Evolutionary conservation across 2,888 invertebrate genomes (phyloP), one percentile per base, ranked within the genome.

Genomic region (Marronus borbonicus): DNA sequence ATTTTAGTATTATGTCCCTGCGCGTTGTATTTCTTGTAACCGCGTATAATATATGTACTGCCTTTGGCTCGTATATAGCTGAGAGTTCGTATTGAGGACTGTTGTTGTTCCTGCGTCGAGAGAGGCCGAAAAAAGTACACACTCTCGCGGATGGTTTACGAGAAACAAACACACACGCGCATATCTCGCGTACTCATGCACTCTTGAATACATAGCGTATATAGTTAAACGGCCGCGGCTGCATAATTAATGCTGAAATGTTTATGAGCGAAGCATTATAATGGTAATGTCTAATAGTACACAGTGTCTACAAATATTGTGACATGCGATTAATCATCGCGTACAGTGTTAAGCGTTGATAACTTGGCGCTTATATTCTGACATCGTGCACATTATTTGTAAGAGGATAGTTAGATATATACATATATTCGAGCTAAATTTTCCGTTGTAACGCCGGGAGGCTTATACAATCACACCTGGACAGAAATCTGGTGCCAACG

Each of bases 231-330:
- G 72, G 44, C 62, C 60, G 72, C 72, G 72, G 60, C 60, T 62
- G 72, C 77, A 77, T 77, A 77, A 77, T 70, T 77, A 77, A 70
- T 77, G 66, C 66, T 68, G 77, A 68, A 77, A 77, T 77, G 69
- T 77, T 77, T 77, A 77, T 62, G 68, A 68, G 44, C 70, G 49
- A 62, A 36, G 60, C 62, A 77, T 77, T 77, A 69, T 77, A 50
- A 77, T 77, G 77, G 44, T 77, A 77, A 77, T 77, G 50, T 60
- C 77, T 60, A 77, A 77, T 77, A 77, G 31, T 77, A 70, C 70
- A 64, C 60, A 58, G 68, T 76, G 28, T 76, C 58, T 77, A 77
- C 77, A 77, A 70, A 77, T 66, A 66, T 62, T 68, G 66, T 60
- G 68, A 58, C 66, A 60, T 77, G 62, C 50, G 36, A 77, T 77